These are phyloP conservation scores for Venusia cambrica DNA, from an alignment of 2,888 invertebrate species.

Conservation along the genomic window DNA sequence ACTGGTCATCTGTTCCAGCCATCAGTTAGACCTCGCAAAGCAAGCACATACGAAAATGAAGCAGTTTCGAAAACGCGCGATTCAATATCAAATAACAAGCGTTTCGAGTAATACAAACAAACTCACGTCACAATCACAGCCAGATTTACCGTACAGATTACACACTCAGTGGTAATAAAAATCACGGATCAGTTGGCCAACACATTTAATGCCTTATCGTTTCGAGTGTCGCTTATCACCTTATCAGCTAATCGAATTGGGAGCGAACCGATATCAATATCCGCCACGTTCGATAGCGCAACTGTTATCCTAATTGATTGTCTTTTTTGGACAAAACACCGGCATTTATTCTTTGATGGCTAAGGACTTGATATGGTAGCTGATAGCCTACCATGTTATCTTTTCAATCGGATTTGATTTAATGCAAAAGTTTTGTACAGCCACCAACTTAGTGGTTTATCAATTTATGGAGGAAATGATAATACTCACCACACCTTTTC, in stretches of 20 bases:
- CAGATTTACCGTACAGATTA: constrained; percentile 47
- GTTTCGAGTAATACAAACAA: constrained; percentile 19
- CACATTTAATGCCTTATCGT: constrained; percentile 71
- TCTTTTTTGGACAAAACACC: constrained; percentile 65
- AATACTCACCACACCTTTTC: not conserved
- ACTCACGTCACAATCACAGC: constrained; percentile 31
- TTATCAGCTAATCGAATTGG: constrained; percentile 78
- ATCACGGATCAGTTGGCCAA: constrained; percentile 70
- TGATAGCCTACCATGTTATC: constrained; percentile 24
- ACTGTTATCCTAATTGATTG: constrained; percentile 78
- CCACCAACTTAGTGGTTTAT: constrained; percentile 9
- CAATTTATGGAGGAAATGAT: constrained; percentile 1
- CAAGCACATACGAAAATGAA: constrained; percentile 19
- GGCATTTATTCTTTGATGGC: constrained; percentile 57
- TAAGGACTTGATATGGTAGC: constrained; percentile 34
- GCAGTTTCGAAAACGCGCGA: constrained; percentile 17
- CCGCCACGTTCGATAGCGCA: constrained; percentile 65
- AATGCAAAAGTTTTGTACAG: constrained; percentile 19
- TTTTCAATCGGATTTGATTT: constrained; percentile 19
- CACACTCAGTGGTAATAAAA: constrained; percentile 71
- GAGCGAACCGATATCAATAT: constrained; percentile 75
- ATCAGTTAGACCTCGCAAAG: too few relatives aligned
- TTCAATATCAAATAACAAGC: constrained; percentile 19
- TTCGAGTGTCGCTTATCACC: constrained; percentile 74
- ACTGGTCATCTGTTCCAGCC: too few relatives aligned